Evolutionary conservation across 2,888 invertebrate species (phyloP).

Genomic region (Leptothorax acervorum): DNA sequence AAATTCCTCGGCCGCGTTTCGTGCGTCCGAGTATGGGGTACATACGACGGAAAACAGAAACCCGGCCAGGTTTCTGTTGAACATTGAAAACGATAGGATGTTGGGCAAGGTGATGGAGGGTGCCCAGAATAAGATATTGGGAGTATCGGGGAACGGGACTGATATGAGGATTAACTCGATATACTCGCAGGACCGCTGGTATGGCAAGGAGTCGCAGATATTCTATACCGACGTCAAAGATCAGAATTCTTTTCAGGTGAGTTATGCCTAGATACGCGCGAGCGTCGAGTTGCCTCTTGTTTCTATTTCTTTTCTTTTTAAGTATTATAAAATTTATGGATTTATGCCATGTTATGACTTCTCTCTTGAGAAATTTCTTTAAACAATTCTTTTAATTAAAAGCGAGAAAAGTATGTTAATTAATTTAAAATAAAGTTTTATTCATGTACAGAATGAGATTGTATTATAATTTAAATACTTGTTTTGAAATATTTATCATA

Average conservation of each 20-base stretch:
- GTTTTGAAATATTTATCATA: neutral
- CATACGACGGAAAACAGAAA: slow-evolving; percentile 27
- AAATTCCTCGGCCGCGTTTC: slow-evolving; percentile 67
- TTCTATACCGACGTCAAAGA: slow-evolving; percentile 81
- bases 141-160: slow-evolving; percentile 72
- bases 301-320: neutral
- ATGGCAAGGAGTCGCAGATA: slow-evolving; percentile 78
- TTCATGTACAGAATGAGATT: neutral
- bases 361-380: neutral
- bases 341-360: neutral
- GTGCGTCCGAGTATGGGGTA: slow-evolving; percentile 71
- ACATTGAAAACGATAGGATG: slow-evolving; percentile 75
- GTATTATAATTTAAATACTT: neutral
- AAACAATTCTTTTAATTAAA: neutral
- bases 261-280: slow-evolving; percentile 18
- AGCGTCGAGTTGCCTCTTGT: neutral
- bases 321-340: neutral
- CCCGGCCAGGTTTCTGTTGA: slow-evolving; percentile 67
- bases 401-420: neutral
- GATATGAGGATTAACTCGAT: slow-evolving; percentile 84
- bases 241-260: slow-evolving; percentile 81
- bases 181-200: slow-evolving; percentile 84
- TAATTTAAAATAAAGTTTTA: neutral
- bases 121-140: slow-evolving; percentile 77
- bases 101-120: slow-evolving; percentile 70